These are phyloP conservation scores for Aptenodytes forsteri DNA, from an alignment of 2,113 vertebrate species.

Conservation along the genomic window DNA sequence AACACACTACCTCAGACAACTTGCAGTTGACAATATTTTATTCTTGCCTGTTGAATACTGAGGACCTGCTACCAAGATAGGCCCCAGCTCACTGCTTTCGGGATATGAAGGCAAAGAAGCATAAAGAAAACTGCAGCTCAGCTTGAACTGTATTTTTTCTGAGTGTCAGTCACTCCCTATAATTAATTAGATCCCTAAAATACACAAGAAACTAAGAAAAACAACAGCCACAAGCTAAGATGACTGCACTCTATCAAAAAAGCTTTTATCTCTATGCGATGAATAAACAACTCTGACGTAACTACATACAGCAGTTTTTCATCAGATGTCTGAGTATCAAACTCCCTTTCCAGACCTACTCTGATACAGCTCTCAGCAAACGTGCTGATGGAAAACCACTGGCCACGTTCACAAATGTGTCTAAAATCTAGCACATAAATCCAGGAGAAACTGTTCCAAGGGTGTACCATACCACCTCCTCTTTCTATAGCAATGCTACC, in stretches of 20 bases:
- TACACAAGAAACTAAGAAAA: conserved; percentile 50
- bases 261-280: conserved; percentile 42
- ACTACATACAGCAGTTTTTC: conserved; percentile 29
- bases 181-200: conserved; percentile 58
- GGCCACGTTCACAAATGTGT: not conserved
- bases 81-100: not conserved
- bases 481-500: not conserved
- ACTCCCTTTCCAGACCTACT: not conserved
- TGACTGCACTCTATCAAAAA: conserved; percentile 27
- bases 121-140: not conserved
- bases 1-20: not conserved
- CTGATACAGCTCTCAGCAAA: not conserved
- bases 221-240: conserved; percentile 50
- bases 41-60: not conserved
- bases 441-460: not conserved
- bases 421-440: not conserved
- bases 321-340: conserved; percentile 4
- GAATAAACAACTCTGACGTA: conserved; percentile 59
- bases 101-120: not conserved
- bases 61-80: not conserved
- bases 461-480: not conserved
- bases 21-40: not conserved
- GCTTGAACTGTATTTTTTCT: not conserved
- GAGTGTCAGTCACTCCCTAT: not conserved
- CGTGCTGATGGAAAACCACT: conserved; percentile 29